Conservation (phyloP, 2,113 vertebrate species). For the Cynoglossus semilaevis region DNA sequence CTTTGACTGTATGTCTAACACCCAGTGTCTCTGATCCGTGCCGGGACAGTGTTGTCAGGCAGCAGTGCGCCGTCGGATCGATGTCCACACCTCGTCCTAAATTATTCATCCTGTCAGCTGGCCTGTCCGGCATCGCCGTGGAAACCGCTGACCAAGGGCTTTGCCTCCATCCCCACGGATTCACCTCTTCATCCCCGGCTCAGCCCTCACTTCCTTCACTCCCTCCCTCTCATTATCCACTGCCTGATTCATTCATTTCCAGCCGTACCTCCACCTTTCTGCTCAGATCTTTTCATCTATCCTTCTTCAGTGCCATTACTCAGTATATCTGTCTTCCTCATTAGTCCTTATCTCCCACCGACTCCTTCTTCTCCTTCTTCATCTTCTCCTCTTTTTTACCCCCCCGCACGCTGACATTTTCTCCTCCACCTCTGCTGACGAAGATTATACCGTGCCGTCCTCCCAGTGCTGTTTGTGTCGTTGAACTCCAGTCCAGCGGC, state of each 20-base stretch:
- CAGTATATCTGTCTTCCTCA: slow-evolving; percentile 66
- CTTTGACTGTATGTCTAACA: too few relatives aligned
- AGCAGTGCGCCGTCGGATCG: slow-evolving; percentile 72
- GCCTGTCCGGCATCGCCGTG: slow-evolving; percentile 62
- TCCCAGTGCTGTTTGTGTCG: slow-evolving; percentile 63
- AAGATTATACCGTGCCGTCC: slow-evolving; percentile 58
- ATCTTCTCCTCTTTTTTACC: slow-evolving; percentile 20
- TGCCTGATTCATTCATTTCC: slow-evolving; percentile 48
- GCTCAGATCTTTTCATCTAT: slow-evolving; percentile 51
- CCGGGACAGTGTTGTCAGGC: slow-evolving; percentile 59
- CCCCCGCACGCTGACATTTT: slow-evolving; percentile 18
- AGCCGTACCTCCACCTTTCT: slow-evolving; percentile 35
- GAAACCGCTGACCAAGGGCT: slow-evolving; percentile 76
- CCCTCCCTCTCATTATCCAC: slow-evolving; percentile 51
- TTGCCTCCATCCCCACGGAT: slow-evolving; percentile 59
- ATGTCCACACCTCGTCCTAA: slow-evolving; percentile 73
- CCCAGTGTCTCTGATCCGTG: slow-evolving; percentile 17
- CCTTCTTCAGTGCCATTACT: slow-evolving; percentile 54
- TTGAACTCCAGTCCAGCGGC: slow-evolving; percentile 60
- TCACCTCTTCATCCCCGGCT: slow-evolving; percentile 59
- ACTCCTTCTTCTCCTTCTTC: slow-evolving; percentile 29
- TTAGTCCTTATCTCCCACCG: slow-evolving; percentile 52
- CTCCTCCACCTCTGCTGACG: slow-evolving; percentile 59
- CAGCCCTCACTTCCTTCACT: slow-evolving; percentile 50
- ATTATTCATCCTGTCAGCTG: slow-evolving; percentile 78